Percentiles rank a stretch among this genome's conserved stretches.
Evolutionary conservation across 1,140 invertebrate species (phyloP).

Genomic region (Diorhabda carinulata): DNA sequence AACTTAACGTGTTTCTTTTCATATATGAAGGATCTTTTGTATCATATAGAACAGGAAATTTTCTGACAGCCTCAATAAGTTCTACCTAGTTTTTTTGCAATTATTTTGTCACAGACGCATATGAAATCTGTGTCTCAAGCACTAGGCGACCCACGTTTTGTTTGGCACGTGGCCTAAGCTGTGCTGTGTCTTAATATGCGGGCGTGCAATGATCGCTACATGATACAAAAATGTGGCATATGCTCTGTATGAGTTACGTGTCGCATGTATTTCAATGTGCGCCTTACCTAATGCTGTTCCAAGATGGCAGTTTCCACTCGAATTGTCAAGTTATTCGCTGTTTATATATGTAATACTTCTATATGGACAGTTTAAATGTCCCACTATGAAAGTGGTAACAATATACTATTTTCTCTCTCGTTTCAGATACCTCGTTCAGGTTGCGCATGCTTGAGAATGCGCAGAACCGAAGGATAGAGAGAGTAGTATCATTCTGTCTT

Average conservation of each 20-base stretch:
- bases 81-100: neutral
- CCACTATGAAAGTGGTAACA: too few species aligned
- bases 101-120: too few species aligned
- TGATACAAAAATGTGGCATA: slow-evolving; percentile 1
- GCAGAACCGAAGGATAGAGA: too few species aligned
- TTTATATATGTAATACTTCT: too few species aligned
- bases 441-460: too few species aligned
- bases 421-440: too few species aligned
- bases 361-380: too few species aligned
- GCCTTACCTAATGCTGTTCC: neutral
- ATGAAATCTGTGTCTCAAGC: neutral
- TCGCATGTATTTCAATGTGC: neutral
- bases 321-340: too few species aligned
- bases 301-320: neutral
- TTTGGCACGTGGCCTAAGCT: slow-evolving; percentile 4
- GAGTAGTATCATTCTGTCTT: too few species aligned
- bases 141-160: neutral
- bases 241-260: neutral
- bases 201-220: slow-evolving; percentile 3
- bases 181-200: slow-evolving; percentile 1
- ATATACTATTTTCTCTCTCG: too few species aligned
- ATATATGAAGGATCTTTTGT: slow-evolving; percentile 22
- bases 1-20: slow-evolving; percentile 15
- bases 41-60: slow-evolving; percentile 18
- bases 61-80: neutral